Base-by-base conservation (phyloP, 2,113 vertebrate species). In the Calidris pugnax region DNA sequence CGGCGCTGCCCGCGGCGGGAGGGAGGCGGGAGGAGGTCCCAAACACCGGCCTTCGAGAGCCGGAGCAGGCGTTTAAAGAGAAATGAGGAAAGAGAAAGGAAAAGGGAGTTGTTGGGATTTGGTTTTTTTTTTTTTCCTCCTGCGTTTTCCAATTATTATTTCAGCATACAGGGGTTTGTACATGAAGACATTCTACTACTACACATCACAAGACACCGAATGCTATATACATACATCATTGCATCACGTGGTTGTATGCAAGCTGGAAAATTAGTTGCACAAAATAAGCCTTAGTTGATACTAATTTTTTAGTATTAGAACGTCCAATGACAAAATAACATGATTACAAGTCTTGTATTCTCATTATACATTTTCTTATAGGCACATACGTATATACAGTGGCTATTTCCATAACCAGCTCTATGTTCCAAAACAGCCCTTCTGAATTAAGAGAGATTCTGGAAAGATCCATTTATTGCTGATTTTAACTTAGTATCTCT, bases 371-470 rank as follows among this genome's bases (percentile, higher is more conserved):
- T 85, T 94, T 83, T 95, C 82, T 83, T 51, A 82, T 20, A 97
- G 95, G 96, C 93, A 97, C 93, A 79, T 56, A 86, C 5, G 26
- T 97, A 95, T 92, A 77, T 81, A 94, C 93, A 97, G 60, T 35
- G 72, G 85, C 78, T 94, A 90, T 80, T 91, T 77, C 87, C 43
- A 53, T 78, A 95, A 86, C 77, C 90, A 62, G 62, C 75, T 85
- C 47, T 24, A 10, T 51, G 43, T 85, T 93, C 88, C 95, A 95
- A 90, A 95, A 80, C 85, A 95, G 87, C 87, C 86, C 95, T 96
- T 96, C 77, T 82, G n/a, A 73, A 69, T 82, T 81, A 66, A 77
- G 45, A 85, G 60, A 95, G 14, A 89, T 72, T 85, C 68, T 57
- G 66, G 66, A 96, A 90, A 89, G 74, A 89, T n/a, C 10, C 37